phyloP scores from a whole-genome alignment of 2,113 vertebrate genomes.

The Canis aureus region DNA sequence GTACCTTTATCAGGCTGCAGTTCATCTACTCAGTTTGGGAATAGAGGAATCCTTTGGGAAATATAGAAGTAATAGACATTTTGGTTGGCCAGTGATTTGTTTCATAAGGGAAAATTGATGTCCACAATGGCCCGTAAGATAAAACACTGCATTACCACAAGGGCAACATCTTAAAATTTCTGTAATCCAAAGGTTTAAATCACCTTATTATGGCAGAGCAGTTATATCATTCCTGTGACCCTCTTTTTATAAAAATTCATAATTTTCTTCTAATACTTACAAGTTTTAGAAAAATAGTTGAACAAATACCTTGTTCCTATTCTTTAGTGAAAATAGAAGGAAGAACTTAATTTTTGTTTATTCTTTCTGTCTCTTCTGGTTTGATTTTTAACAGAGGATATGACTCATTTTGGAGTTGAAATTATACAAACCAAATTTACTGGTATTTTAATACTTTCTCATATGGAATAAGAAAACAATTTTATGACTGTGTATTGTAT shows the following conservation, averaged over 20 bases:
- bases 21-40: conserved; percentile 58
- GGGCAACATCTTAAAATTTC: conserved; percentile 58
- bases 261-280: background rate
- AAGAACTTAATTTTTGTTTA: conserved; percentile 25
- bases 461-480: background rate
- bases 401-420: conserved; percentile 30
- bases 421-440: background rate
- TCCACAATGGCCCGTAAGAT: conserved; percentile 31
- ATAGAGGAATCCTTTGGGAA: conserved; percentile 49
- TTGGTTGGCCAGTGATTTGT: conserved; percentile 61
- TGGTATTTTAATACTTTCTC: background rate
- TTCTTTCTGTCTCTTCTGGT: background rate
- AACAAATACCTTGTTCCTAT: background rate
- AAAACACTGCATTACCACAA: conserved; percentile 59
- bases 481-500: background rate
- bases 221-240: conserved; percentile 29
- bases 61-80: conserved; percentile 52
- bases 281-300: background rate
- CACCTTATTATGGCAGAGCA: background rate
- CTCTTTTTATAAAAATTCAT: conserved; percentile 28
- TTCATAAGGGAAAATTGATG: conserved; percentile 63
- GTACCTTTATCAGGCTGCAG: background rate
- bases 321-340: background rate
- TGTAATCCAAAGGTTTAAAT: conserved; percentile 68
- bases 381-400: background rate